phyloP scores from a whole-genome alignment of 2,113 vertebrate species.

The Romanogobio albipinnatus region DNA sequence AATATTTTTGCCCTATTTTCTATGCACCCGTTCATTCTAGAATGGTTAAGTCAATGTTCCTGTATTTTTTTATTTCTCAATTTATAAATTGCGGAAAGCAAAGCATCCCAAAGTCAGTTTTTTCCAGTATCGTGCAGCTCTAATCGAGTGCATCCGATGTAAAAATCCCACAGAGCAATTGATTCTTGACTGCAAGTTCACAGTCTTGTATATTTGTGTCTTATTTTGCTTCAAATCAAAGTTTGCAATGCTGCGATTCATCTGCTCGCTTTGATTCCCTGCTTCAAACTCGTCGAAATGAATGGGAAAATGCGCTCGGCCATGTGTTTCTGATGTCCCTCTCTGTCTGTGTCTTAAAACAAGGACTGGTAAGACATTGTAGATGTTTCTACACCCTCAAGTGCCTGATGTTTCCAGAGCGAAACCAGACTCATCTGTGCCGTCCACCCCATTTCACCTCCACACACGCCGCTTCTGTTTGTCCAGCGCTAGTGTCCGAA shows the following conservation, averaged over 20 bases:
- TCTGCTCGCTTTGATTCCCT: too few relatives aligned
- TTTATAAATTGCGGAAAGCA: too few relatives aligned
- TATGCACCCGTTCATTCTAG: too few relatives aligned
- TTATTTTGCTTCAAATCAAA: neutral
- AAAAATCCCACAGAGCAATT: too few relatives aligned
- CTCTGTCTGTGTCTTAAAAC: conserved; percentile 53
- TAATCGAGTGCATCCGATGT: neutral
- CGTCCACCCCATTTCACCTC: conserved; percentile 31
- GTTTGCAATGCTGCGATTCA: too few relatives aligned
- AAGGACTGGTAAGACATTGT: conserved; percentile 50
- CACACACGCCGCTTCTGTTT: neutral
- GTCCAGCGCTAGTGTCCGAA: neutral
- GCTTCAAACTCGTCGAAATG: neutral
- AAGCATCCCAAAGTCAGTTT: too few relatives aligned
- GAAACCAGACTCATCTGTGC: neutral
- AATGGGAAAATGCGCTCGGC: neutral
- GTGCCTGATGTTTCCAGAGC: neutral
- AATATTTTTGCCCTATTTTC: too few relatives aligned
- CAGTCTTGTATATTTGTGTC: too few relatives aligned
- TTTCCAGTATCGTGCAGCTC: neutral
- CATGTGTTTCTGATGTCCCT: conserved; percentile 8
- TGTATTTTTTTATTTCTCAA: too few relatives aligned
- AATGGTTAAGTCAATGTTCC: too few relatives aligned
- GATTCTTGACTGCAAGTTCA: neutral
- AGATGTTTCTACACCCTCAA: neutral